Base-by-base conservation (phyloP, 2,888 invertebrate genomes). In the Parnassius mnemosyne region DNA sequence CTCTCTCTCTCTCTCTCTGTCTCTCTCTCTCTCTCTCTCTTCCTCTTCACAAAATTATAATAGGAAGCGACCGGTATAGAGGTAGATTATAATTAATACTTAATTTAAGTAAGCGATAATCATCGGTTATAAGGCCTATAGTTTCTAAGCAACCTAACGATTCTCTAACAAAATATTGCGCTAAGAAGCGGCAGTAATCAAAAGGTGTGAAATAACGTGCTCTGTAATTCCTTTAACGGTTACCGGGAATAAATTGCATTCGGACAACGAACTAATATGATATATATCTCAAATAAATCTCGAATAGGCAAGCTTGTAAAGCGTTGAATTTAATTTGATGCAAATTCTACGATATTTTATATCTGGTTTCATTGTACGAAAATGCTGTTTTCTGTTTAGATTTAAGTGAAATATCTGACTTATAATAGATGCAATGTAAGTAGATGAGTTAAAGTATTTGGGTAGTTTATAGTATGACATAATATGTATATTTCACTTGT, bases 231-330 rank as follows among this genome's bases (percentile, higher is more conserved):
- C 47, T 53, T 43, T 53, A 61, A 57, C 61, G 57, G 57, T 62
- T 43, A 62, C 49, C 44, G 50, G 57, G 57, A 62, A 62, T 62
- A 62, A 62, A 62, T 62, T 62, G 49, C 53, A 49, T 50, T 57
- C 57, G 47, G 50, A 57, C 62, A 53, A 62, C 53, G 49, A 58
- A 62, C 42, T 43, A 54, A 58, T 62, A 57, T 62, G 62, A 62
- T 57, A 57, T 58, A 62, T 62, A 53, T 62, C 62, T 53, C 53
- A 53, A 50, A 62, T 62, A 62, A 62, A 57, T 62, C 57, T 49
- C 53, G 11, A 42, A 57, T 49, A 43, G 57, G 43, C 42, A 43
- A 42, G 25, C 44, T 53, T 50, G 53, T 53, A 41, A 47, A 49
- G 51, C 34, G 16, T 43, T 53, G 53, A 42, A 53, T 54, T 53